Conservation (phyloP, 2,888 invertebrate genomes). For the Patella depressa region DNA sequence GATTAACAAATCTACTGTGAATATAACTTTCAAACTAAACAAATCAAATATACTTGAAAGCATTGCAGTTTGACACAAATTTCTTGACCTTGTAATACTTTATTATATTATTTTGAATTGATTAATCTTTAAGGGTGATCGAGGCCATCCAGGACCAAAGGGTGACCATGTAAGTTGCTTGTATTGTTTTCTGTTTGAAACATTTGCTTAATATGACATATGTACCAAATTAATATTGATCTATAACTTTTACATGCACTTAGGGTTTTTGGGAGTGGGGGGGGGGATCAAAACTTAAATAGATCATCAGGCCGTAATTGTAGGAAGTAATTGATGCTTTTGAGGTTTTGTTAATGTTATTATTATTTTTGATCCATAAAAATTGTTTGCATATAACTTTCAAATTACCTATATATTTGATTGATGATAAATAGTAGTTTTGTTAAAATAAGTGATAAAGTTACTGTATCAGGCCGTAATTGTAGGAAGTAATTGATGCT, state of each 20-base stretch:
- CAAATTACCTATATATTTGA: too few species aligned
- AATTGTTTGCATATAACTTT: too few species aligned
- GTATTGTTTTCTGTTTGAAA: slow-evolving; percentile 14
- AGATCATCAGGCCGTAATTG: slow-evolving; percentile 81
- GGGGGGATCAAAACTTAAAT: slow-evolving; percentile 86
- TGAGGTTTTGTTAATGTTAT: too few species aligned
- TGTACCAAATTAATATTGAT: not conserved
- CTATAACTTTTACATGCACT: too few species aligned
- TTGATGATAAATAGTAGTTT: too few species aligned
- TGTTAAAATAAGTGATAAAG: too few species aligned
- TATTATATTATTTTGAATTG: not conserved
- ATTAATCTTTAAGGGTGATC: slow-evolving; percentile 77
- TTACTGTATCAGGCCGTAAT: slow-evolving; percentile 79
- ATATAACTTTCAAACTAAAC: too few species aligned
- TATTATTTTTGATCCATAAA: too few species aligned
- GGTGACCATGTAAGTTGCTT: slow-evolving; percentile 81
- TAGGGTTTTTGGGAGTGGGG: slow-evolving; percentile 66
- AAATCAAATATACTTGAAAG: too few species aligned
- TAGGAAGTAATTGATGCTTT: too few species aligned
- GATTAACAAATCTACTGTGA: too few species aligned
- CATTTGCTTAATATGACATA: not conserved
- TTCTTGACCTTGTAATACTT: not conserved
- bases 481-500: too few species aligned
- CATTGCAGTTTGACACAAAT: not conserved
- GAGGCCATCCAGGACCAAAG: slow-evolving; percentile 85